Base-by-base conservation (phyloP, 2,888 invertebrate genomes). In the Leptogaster cylindrica region DNA sequence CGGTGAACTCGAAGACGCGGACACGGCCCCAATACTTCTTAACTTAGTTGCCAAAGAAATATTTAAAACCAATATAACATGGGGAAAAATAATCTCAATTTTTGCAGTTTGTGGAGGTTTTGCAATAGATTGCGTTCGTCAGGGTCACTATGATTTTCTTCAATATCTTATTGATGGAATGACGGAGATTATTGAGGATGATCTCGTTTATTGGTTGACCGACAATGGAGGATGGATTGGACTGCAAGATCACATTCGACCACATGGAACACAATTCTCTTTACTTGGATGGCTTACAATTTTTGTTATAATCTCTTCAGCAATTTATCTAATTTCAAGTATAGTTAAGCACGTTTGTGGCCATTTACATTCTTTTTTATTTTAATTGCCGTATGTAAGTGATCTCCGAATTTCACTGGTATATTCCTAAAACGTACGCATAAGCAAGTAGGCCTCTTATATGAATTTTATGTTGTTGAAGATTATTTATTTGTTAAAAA, bases 71-170 rank as follows among this genome's bases (percentile, higher is more conserved):
- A 89, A 88, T 74, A 88, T 91, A 72, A 90, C 88, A 0, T 92
- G 92, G 92, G 88, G 90, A 64, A 92, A 91, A 84, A 84, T 87
- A 68, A 88, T 91, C 65, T 90, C 93, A 8, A 85, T 94, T 63
- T 92, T 89, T 78, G 90, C 92, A 14, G 87, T 94, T 2, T 91
- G 92, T 55, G 93, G 92, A 3, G 92, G 91, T 0, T 84, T 94
- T 58, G 92, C 93, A 5, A 88, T 90, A 18, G 94, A 94, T 76
- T 88, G 91, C 81, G 84, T 92, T 73, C 78, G 90, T 72, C 82
- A 91, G 83, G 87, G 92, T 71, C 84, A 88, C 80, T 89, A 90
- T 0, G 93, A 93, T 31, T 91, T 89, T 73, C 84, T 94, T 51
- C 87, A 89, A 12, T 87, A 87, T 51, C 84, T 95, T 25, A 84